Evolutionary conservation across 2,888 invertebrate species (phyloP), one percentile per base, ranked within the genome.

Genomic region (Dolomedes plantarius): DNA sequence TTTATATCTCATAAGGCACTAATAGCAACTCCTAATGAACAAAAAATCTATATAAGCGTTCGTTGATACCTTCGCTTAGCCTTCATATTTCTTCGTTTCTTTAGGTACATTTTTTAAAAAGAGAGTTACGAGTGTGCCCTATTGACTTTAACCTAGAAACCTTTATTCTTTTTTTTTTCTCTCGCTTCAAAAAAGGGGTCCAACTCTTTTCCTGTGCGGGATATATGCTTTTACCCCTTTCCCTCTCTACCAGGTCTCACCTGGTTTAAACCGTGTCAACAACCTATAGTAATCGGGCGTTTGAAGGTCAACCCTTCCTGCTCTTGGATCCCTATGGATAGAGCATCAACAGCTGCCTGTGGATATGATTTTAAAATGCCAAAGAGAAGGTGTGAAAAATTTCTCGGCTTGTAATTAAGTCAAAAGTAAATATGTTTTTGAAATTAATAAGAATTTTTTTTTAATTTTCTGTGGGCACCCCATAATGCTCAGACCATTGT

Each of bases 291-390:
- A 68, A 50, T 67, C 77, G 83, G 77, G 73, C 77, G 36, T 85
- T 85, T 85, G 83, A 85, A 85, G 83, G 83, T 85, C 73, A 76
- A 85, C 72, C 77, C 72, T 77, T 77, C 77, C 50, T 46, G 41
- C 72, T 67, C 27, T 23, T 67, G 27, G 29, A n/a, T 39, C 83
- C 72, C 64, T 27, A 9, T 68, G 29, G 64, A 36, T 68, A 19
- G 7, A 7, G 31, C 5, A n/a, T n/a, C n/a, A 19, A n/a, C 67
- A 67, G 31, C 31, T 67, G 67, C 11, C 65, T 28, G 16, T 27
- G n/a, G 50, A 29, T 27, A 19, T 36, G n/a, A 31, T 29, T 29
- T 67, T 28, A 67, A 67, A 29, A 36, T 16, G 68, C 11, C 3
- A 19, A 5, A 23, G 46, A 46, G 46, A 46, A n/a, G n/a, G n/a